Evolutionary conservation across 2,797 vertebrate species (phyloP), one percentile per base, ranked within the genome.

Genomic region (Hafferia zeledoni): DNA sequence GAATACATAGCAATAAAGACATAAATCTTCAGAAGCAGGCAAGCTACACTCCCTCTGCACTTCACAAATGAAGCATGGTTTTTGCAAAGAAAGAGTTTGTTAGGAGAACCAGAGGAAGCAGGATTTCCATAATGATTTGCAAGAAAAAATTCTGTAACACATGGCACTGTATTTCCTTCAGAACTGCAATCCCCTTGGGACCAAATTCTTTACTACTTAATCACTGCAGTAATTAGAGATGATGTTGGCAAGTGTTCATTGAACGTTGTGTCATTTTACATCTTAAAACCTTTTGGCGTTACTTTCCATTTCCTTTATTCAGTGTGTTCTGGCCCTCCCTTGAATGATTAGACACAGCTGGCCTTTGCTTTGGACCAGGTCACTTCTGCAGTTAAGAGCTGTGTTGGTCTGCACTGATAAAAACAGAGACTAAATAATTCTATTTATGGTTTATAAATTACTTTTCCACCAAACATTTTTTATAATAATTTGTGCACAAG

Each of bases 171-270:
- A 96, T 96, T 96, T 95, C 94, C 93, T 96, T 96, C 94, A 97
- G 96, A 93, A 96, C 93, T 92, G 88, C 69, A 92, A 82, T 69
- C 67, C 97, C 68, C 93, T 59, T 91, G 96, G 95, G 95, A 97
- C 72, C 65, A 71, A 94, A 80, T 95, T 96, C 96, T 97, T 95
- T 95, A 95, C 95, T 94, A 91, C 79, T 97, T 97, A 95, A 97
- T 97, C 95, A 94, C 91, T 95, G 92, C 64, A 80, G 96, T 97
- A 97, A 98, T 97, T 97, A 97, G 95, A 96, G 94, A 95, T 88
- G 75, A 94, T 93, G 86, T 86, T 95, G 95, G 95, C 95, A 96
- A 92, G 74, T 83, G 78, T 87, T 96, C 80, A 90, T 87, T 83
- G 86, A 97, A 89, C 9, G 13, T 79, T 75, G 83, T 87, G 94